These are phyloP conservation scores for Branchellion lobata DNA, from an alignment of 2,888 invertebrate species.

Conservation along the genomic window DNA sequence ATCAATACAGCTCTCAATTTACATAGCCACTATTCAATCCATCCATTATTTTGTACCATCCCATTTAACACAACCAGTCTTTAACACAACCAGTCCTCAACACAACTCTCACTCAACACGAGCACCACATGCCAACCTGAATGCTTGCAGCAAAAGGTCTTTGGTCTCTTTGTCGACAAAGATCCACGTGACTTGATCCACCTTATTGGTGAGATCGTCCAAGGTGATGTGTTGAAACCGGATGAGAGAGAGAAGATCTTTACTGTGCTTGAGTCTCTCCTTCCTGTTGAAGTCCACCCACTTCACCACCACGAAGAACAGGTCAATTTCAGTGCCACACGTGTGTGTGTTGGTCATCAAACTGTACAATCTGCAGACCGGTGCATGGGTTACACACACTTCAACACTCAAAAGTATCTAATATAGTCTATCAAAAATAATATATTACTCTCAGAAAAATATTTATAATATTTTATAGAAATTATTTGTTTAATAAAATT, in stretches of 20 bases:
- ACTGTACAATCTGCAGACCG: background rate
- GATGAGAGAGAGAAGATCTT: slow-evolving; percentile 39
- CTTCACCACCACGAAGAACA: slow-evolving; percentile 46
- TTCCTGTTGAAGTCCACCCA: slow-evolving; percentile 47
- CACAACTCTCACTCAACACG: too few species aligned
- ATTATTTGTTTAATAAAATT: too few species aligned
- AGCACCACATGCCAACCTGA: slow-evolving; percentile 45
- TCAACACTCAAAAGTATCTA: too few species aligned
- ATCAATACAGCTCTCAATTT: too few species aligned
- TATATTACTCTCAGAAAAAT: too few species aligned
- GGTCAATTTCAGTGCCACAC: slow-evolving; percentile 46
- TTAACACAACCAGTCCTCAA: too few species aligned
- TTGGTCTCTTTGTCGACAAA: slow-evolving; percentile 43
- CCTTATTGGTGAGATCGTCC: slow-evolving; percentile 46
- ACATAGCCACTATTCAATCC: too few species aligned
- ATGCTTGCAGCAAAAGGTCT: slow-evolving; percentile 45
- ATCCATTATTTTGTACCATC: too few species aligned
- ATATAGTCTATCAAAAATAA: too few species aligned
- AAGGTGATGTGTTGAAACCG: slow-evolving; percentile 46
- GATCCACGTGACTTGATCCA: slow-evolving; percentile 46
- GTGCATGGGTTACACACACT: too few species aligned
- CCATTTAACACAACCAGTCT: too few species aligned
- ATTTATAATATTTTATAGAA: too few species aligned
- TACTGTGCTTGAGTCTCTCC: slow-evolving; percentile 22
- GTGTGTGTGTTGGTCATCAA: slow-evolving; percentile 30